Evolutionary conservation across 2,888 invertebrate genomes (phyloP), one percentile per base, ranked within the genome.

Genomic region (Rotaria socialis): DNA sequence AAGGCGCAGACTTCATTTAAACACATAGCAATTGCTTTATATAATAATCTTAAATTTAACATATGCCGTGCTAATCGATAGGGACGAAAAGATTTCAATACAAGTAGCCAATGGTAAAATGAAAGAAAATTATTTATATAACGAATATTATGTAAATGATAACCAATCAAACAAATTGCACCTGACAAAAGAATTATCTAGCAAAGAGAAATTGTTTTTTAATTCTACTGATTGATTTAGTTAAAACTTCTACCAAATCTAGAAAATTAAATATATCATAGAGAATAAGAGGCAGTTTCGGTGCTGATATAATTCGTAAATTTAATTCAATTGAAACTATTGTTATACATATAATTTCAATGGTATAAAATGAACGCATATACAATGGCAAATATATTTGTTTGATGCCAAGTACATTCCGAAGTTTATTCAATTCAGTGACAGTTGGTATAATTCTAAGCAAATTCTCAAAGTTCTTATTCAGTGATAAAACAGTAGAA

Each of bases 91-190:
- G 75, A 75, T 75, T 75, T 75, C 11, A 75, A 22, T 24, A 75
- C 43, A 6, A 75, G 16, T 75, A 75, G 24, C 75, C 75, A 75
- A 75, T 47, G 22, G 19, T 75, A 75, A n/a, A 75, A 43, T 27
- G 75, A 75, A 75, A 75, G 47, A 22, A 75, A 43, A 47, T 75
- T 75, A 10, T 41, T 7, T 11, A 75, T 41, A 24, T 41, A 24
- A 24, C 10, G 24, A 43, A 24, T 47, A 75, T 75, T 75, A 75
- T 75, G 75, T 75, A 75, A 75, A 75, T 75, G 75, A 75, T 75
- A 75, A 43, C 43, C 11, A 24, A 75, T 75, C 6, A 75, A 47
- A 75, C 43, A 75, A 24, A 75, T 24, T 16, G 27, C 11, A 35
- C 67, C 27, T 3, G 67, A 67, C 16, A 67, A 35, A 16, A 67